Conservation (phyloP, 2,888 invertebrate species). For the Nasonovia ribisnigri region DNA sequence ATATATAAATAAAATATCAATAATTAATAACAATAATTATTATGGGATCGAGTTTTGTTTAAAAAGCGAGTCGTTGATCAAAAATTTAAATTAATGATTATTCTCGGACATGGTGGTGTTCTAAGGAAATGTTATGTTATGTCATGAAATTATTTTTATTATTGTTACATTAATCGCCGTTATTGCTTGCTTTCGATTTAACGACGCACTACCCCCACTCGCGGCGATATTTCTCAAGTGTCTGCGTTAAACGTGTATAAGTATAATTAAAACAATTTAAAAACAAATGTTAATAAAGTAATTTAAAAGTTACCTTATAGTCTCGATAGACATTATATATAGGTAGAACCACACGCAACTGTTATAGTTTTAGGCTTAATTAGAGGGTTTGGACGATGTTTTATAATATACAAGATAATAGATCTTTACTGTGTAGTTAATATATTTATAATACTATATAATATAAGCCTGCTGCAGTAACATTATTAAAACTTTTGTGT, state of each 20-base stretch:
- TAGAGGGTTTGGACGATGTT: slow-evolving; percentile 8
- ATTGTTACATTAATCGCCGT: not conserved
- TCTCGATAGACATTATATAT: not conserved
- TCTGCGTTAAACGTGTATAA: not conserved
- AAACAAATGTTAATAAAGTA: slow-evolving; percentile 21
- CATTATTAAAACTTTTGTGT: slow-evolving; percentile 31
- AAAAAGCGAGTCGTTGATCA: not conserved
- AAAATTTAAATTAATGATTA: not conserved
- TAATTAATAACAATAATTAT: not conserved
- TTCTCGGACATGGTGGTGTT: not conserved
- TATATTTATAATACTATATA: not conserved
- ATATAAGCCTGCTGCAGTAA: not conserved
- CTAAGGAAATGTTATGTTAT: not conserved
- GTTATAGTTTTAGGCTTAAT: not conserved
- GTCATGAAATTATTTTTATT: not conserved
- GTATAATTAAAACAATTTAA: not conserved
- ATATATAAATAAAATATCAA: not conserved
- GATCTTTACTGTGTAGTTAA: slow-evolving; percentile 1
- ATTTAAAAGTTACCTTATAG: not conserved
- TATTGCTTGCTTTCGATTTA: not conserved
- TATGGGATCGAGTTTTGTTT: not conserved
- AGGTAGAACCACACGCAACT: not conserved
- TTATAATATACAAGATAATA: slow-evolving; percentile 27
- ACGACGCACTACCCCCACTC: not conserved
- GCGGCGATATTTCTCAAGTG: not conserved